Evolutionary conservation across 2,113 vertebrate genomes (phyloP).

Genomic region (Rhipidura dahli): DNA sequence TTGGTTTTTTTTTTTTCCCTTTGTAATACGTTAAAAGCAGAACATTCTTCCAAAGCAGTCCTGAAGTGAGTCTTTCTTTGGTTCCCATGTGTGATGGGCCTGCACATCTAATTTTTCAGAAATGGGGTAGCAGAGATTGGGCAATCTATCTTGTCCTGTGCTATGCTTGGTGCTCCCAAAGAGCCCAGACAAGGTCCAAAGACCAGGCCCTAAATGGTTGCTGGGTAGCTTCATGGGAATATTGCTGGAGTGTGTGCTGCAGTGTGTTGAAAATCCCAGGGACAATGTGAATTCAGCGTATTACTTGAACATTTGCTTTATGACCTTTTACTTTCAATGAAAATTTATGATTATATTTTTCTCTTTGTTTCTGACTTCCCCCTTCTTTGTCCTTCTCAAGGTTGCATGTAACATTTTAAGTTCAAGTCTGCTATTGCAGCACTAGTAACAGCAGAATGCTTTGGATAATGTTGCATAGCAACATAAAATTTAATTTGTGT

Average conservation of each 20-base stretch:
- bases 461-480: conserved; percentile 45
- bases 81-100: rapidly evolving
- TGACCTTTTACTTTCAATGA: background rate
- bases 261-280: background rate
- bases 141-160: background rate
- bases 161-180: background rate
- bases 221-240: background rate
- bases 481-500: conserved; percentile 36
- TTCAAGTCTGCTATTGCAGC: background rate
- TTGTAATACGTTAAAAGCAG: background rate
- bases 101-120: background rate
- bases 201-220: background rate
- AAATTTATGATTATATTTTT: conserved; percentile 16
- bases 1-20: background rate
- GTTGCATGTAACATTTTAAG: background rate
- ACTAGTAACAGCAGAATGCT: background rate
- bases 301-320: background rate
- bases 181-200: background rate
- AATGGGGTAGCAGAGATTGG: background rate
- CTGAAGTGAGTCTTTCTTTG: background rate
- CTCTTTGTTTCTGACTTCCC: background rate
- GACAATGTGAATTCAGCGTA: background rate
- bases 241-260: background rate
- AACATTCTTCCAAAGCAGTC: background rate
- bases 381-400: conserved; percentile 8